Evolutionary conservation across 1,140 invertebrate species (phyloP).

Genomic region (Solenopsis invicta): DNA sequence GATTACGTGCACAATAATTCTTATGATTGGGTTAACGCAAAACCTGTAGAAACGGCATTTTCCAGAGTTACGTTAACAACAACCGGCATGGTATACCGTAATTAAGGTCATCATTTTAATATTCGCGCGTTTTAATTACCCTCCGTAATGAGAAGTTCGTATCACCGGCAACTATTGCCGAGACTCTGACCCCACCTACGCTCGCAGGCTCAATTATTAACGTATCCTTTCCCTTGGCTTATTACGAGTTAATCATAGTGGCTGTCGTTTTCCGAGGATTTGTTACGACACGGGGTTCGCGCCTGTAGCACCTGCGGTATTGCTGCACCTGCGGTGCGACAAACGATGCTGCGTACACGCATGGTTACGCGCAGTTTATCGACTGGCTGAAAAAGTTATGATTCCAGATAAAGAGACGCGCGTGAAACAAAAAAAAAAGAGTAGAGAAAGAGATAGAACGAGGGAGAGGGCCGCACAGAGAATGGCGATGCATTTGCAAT

Average conservation of each 20-base stretch:
- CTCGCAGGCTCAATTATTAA: conserved; percentile 57
- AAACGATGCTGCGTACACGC: conserved; percentile 51
- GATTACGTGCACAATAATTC: conserved; percentile 51
- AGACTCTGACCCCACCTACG: conserved; percentile 24
- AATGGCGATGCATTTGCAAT: conserved; percentile 70
- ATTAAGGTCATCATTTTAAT: conserved; percentile 62
- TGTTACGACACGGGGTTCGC: conserved; percentile 41
- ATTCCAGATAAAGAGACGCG: conserved; percentile 64
- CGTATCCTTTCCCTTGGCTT: conserved; percentile 50
- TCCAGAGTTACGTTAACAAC: conserved; percentile 24
- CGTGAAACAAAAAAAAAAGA: conserved; percentile 39
- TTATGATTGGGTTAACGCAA: conserved; percentile 47
- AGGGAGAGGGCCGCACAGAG: not conserved
- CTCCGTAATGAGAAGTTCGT: conserved; percentile 51
- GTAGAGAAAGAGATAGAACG: not conserved
- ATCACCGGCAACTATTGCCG: conserved; percentile 44
- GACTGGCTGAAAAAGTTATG: conserved; percentile 66
- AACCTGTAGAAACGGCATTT: not conserved
- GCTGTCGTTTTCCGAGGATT: conserved; percentile 55
- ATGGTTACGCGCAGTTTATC: conserved; percentile 66
- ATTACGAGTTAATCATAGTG: conserved; percentile 56
- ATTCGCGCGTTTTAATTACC: conserved; percentile 53
- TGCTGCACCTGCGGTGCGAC: conserved; percentile 52
- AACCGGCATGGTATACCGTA: conserved; percentile 6
- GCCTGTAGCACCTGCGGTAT: conserved; percentile 46